phyloP scores from a whole-genome alignment of 2,113 vertebrate species.

The Actenoides hombroni region DNA sequence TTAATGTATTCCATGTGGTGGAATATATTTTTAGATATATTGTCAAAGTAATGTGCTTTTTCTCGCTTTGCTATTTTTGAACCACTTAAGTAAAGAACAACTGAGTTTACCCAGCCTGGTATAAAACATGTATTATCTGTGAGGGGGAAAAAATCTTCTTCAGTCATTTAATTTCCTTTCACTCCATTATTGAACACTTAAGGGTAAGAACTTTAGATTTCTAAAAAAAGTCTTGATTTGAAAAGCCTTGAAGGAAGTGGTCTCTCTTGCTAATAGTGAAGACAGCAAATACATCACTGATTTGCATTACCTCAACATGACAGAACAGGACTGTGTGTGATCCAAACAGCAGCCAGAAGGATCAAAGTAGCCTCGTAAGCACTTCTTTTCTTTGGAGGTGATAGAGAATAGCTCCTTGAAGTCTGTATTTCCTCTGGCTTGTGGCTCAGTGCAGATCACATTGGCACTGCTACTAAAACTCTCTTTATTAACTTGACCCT shows the following conservation, averaged over 20 bases:
- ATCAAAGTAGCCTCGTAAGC: neutral
- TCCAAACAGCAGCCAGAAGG: neutral
- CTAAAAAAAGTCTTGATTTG: neutral
- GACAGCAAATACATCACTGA: neutral
- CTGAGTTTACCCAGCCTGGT: neutral
- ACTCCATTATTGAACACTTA: neutral
- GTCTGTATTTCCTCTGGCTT: neutral
- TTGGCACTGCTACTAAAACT: neutral
- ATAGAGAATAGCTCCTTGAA: neutral
- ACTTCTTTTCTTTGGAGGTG: neutral
- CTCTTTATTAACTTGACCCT: neutral
- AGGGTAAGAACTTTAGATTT: neutral
- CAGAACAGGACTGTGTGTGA: neutral
- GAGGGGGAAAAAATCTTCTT: neutral
- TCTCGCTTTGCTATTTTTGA: neutral
- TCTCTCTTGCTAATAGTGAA: neutral
- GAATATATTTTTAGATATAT: neutral
- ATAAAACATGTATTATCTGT: neutral
- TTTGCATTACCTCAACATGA: neutral
- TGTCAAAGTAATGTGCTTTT: neutral
- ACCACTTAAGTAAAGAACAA: neutral
- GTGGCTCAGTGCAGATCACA: neutral
- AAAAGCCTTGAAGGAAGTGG: too few relatives aligned
- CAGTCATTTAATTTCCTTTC: neutral
- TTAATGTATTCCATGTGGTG: neutral